Conservation (phyloP, 2,797 vertebrate genomes). For the Coccyzus lansbergi region DNA sequence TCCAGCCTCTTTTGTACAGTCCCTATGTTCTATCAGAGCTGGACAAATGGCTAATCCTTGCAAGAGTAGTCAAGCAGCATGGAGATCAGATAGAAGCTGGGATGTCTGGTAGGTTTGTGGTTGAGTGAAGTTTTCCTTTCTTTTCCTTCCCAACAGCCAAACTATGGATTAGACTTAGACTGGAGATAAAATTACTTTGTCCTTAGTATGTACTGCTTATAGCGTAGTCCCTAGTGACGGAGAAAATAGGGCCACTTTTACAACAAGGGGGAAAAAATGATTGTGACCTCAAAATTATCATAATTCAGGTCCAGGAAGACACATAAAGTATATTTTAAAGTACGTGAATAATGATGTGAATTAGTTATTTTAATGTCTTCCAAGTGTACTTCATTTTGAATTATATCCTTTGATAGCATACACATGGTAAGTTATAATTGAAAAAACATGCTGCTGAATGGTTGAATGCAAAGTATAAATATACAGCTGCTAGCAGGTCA, state of each 20-base stretch:
- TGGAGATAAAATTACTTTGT: slow-evolving; percentile 24
- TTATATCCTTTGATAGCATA: slow-evolving; percentile 78
- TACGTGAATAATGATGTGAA: slow-evolving; percentile 81
- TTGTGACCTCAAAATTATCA: slow-evolving; percentile 74
- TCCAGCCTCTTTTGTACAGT: slow-evolving; percentile 7
- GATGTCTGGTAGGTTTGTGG: background rate
- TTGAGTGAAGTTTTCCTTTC: slow-evolving; percentile 35
- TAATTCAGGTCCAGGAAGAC: slow-evolving; percentile 69
- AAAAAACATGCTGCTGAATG: slow-evolving; percentile 79
- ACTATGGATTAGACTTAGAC: background rate
- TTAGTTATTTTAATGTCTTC: slow-evolving; percentile 84
- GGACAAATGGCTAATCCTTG: background rate
- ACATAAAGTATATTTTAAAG: slow-evolving; percentile 74
- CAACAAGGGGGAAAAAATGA: slow-evolving; percentile 17
- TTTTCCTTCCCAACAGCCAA: background rate
- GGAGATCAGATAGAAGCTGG: background rate
- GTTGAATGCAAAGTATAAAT: slow-evolving; percentile 81
- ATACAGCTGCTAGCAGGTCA: slow-evolving; percentile 82
- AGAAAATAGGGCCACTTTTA: slow-evolving; percentile 37
- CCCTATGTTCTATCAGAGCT: background rate
- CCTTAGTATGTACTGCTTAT: background rate
- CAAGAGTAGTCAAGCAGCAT: background rate
- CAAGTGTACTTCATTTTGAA: slow-evolving; percentile 82
- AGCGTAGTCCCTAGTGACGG: background rate
- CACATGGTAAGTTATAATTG: slow-evolving; percentile 82